phyloP scores from a whole-genome alignment of 2,113 vertebrate genomes.

The Butorides virescens region DNA sequence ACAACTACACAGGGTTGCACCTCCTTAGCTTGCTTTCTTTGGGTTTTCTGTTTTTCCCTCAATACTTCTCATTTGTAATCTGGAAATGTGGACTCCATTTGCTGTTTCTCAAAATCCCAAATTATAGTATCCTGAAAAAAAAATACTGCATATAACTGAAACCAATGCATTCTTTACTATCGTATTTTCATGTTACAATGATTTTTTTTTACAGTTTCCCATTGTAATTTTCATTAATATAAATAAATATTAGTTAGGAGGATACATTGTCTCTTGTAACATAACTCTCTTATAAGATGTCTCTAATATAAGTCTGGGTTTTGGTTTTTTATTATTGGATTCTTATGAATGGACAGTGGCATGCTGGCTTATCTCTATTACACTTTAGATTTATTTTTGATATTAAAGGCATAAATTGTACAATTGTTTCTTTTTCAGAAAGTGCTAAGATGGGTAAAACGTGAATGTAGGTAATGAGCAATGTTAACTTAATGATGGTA shows the following conservation, averaged over 20 bases:
- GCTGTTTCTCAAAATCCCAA: neutral
- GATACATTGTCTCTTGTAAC: neutral
- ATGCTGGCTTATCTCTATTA: neutral
- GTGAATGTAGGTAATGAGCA: neutral
- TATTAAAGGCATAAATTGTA: neutral
- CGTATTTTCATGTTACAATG: neutral
- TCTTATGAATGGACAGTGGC: neutral
- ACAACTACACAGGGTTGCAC: neutral
- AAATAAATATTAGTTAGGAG: neutral
- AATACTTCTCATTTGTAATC: neutral
- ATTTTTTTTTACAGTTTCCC: neutral
- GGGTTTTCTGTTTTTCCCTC: neutral
- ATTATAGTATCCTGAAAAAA: neutral
- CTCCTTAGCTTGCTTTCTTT: neutral
- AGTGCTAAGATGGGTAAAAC: neutral
- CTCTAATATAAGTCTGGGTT: neutral
- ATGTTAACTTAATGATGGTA: neutral
- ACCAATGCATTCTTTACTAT: neutral
- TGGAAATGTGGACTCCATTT: neutral
- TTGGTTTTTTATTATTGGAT: neutral
- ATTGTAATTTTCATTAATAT: neutral
- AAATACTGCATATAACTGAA: neutral
- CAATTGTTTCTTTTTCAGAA: neutral
- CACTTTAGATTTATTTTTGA: neutral
- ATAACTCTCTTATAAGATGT: neutral